Percentiles rank a stretch among this genome's conserved stretches.
Conservation (phyloP, 1,140 invertebrate species). For the Ips typographus region DNA sequence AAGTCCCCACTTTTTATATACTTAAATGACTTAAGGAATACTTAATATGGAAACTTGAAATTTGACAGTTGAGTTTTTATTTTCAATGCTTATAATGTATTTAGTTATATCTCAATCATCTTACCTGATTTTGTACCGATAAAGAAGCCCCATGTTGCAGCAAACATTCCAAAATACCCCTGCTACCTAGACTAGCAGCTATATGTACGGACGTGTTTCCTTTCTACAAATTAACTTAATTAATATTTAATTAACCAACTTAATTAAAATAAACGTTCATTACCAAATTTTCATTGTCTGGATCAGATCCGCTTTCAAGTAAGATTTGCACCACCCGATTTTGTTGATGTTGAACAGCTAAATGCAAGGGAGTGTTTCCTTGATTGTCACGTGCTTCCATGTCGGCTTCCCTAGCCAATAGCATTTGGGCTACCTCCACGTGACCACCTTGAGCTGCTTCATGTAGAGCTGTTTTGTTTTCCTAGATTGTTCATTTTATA, state of each 20-base stretch:
- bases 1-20: too few species aligned
- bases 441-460: constrained; percentile 74
- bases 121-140: constrained; percentile 72
- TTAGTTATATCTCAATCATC: too few species aligned
- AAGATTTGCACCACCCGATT: constrained; percentile 71
- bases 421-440: constrained; percentile 64
- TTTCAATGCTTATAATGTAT: too few species aligned
- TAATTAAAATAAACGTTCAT: background rate
- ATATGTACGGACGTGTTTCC: constrained; percentile 73
- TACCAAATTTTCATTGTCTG: constrained; percentile 61
- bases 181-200: constrained; percentile 71
- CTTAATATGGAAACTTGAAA: too few species aligned
- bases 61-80: too few species aligned
- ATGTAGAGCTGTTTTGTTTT: constrained; percentile 70
- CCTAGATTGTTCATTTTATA: constrained; percentile 48
- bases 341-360: constrained; percentile 78
- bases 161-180: constrained; percentile 70
- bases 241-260: constrained; percentile 19
- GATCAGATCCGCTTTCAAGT: constrained; percentile 60
- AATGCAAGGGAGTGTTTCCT: constrained; percentile 78
- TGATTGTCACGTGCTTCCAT: constrained; percentile 68
- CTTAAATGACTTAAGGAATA: too few species aligned
- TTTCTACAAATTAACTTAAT: constrained; percentile 57
- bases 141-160: constrained; percentile 67
- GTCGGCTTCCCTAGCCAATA: constrained; percentile 61